phyloP scores from a whole-genome alignment of 2,888 invertebrate species.

The Caenorhabditis becei region DNA sequence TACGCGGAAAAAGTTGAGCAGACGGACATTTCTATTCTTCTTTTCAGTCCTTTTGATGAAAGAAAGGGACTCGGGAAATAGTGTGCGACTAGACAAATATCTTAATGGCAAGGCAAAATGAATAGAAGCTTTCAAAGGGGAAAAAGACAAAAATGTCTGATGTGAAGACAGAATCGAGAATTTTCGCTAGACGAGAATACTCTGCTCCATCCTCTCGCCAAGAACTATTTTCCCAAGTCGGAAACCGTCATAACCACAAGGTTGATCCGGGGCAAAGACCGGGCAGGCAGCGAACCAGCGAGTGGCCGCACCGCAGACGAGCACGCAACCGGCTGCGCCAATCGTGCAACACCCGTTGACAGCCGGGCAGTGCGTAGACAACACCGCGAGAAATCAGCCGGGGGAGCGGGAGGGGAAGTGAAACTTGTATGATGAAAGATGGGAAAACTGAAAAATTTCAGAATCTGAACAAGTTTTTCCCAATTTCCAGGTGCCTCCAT shows the following conservation, averaged over 20 bases:
- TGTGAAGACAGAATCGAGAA: neutral
- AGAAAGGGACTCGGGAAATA: neutral
- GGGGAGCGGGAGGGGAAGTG: neutral
- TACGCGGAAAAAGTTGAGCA: neutral
- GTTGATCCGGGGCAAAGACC: constrained; percentile 56
- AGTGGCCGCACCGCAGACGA: neutral
- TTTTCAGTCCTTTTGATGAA: constrained; percentile 14
- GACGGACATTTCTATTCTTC: constrained; percentile 12
- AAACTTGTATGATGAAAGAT: neutral
- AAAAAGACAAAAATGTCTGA: neutral
- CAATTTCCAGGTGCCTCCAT: constrained; percentile 72
- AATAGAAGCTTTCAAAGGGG: neutral
- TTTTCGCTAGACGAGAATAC: neutral
- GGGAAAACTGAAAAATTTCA: neutral
- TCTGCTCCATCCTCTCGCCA: constrained; percentile 13
- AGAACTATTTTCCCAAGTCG: constrained; percentile 44
- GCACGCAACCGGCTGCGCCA: constrained; percentile 30
- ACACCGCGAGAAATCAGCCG: neutral
- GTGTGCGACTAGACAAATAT: constrained; percentile 12
- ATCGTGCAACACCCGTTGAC: neutral
- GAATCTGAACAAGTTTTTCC: neutral
- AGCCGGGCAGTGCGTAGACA: neutral
- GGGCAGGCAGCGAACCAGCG: constrained; percentile 30
- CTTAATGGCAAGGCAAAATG: too few relatives aligned
- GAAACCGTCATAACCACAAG: constrained; percentile 51